Percentiles rank a stretch among this genome's conserved stretches.
phyloP scores from a whole-genome alignment of 2,797 vertebrate species.

The Pseudotriccus pelzelni region DNA sequence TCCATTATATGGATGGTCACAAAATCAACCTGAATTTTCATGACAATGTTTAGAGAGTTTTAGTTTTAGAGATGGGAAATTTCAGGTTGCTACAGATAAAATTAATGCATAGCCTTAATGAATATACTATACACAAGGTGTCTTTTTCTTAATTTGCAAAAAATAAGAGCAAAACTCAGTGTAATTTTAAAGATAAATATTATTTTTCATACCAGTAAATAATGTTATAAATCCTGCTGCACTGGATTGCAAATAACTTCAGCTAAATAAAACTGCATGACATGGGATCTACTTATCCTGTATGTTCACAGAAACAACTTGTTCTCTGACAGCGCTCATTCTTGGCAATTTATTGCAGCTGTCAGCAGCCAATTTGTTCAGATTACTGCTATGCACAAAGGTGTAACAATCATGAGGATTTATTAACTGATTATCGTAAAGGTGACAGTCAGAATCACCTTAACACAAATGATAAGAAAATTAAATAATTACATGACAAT shows the following conservation, averaged over 20 bases:
- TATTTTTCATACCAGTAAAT: slow-evolving; percentile 72
- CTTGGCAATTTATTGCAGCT: slow-evolving; percentile 78
- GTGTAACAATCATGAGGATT: slow-evolving; percentile 76
- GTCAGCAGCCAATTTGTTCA: slow-evolving; percentile 80
- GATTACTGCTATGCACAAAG: slow-evolving; percentile 78
- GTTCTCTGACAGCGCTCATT: slow-evolving; percentile 76
- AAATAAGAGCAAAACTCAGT: slow-evolving; percentile 66
- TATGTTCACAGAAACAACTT: slow-evolving; percentile 73
- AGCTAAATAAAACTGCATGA: slow-evolving; percentile 69
- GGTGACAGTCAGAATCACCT: slow-evolving; percentile 59
- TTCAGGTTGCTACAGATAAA: background rate
- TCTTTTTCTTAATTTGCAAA: background rate
- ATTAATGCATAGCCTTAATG: background rate
- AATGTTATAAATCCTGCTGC: slow-evolving; percentile 65
- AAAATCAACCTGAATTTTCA: background rate
- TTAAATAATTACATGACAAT: slow-evolving; percentile 74
- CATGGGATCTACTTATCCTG: slow-evolving; percentile 73
- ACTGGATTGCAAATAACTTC: slow-evolving; percentile 69
- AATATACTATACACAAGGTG: background rate
- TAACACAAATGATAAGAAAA: slow-evolving; percentile 67
- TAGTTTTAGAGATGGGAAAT: background rate
- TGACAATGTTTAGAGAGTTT: background rate
- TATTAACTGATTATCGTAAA: slow-evolving; percentile 76
- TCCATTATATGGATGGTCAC: background rate
- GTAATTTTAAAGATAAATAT: slow-evolving; percentile 72